phyloP scores from a whole-genome alignment of 2,797 vertebrate genomes.

The Parauchenoglanis punctatus region DNA sequence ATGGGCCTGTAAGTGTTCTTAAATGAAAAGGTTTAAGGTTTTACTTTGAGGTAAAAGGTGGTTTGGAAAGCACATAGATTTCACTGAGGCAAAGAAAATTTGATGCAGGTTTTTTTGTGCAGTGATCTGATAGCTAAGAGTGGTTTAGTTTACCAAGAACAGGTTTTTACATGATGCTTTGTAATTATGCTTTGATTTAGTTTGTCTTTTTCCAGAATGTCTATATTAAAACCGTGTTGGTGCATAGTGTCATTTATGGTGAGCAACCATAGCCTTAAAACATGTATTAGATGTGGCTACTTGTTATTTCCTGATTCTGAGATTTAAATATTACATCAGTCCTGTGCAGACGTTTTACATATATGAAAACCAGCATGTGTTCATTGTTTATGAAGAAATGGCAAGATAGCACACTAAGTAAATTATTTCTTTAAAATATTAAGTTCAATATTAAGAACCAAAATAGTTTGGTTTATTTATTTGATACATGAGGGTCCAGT shows the following conservation, averaged over 20 bases:
- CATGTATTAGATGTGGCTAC: background rate
- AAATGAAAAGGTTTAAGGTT: background rate
- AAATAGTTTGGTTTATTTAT: conserved; percentile 50
- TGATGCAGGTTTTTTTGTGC: background rate
- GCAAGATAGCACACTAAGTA: background rate
- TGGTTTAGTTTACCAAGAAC: conserved; percentile 25
- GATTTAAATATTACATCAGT: conserved; percentile 1
- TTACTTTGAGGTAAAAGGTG: background rate
- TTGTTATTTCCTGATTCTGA: conserved; percentile 10
- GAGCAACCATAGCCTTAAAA: background rate
- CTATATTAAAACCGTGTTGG: conserved; percentile 10
- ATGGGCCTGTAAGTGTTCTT: background rate
- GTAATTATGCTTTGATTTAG: conserved; percentile 8
- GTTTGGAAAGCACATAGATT: conserved; percentile 9
- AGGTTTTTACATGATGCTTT: background rate
- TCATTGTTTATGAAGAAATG: conserved; percentile 40
- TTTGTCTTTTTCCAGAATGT: conserved; percentile 24
- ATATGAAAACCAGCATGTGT: conserved; percentile 19
- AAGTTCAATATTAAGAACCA: background rate
- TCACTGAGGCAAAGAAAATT: background rate
- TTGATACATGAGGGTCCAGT: conserved; percentile 54
- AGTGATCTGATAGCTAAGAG: background rate
- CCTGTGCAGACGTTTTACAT: conserved; percentile 24
- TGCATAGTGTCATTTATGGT: conserved; percentile 32
- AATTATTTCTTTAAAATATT: background rate